Conservation (phyloP, 2,888 invertebrate genomes). For the Acronicta aceris region DNA sequence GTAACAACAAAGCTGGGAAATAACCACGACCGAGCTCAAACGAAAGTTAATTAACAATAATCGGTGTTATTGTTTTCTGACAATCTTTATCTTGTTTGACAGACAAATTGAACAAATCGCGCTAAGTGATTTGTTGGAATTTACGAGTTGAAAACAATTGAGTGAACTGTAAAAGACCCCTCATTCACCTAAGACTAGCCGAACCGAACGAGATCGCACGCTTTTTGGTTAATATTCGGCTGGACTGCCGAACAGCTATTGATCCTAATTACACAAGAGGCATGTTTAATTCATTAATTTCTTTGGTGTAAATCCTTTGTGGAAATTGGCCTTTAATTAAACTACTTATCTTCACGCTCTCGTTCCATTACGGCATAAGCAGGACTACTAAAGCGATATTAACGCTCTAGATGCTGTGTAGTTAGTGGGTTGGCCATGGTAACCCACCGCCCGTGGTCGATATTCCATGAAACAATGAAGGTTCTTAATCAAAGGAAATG, state of each 20-base stretch:
- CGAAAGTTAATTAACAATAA: conserved; percentile 57
- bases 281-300: conserved; percentile 35
- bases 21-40: conserved; percentile 34
- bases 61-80: conserved; percentile 55
- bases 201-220: conserved; percentile 26
- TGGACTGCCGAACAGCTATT: conserved; percentile 39
- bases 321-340: conserved; percentile 22
- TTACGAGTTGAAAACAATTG: conserved; percentile 48
- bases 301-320: conserved; percentile 24
- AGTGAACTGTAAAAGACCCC: conserved; percentile 49
- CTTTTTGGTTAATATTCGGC: conserved; percentile 37
- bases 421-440: neutral
- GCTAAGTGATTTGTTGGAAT: conserved; percentile 52
- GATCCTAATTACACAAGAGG: conserved; percentile 36
- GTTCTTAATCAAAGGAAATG: neutral
- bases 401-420: conserved; percentile 4
- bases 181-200: conserved; percentile 42
- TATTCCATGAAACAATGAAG: conserved; percentile 1
- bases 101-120: conserved; percentile 53
- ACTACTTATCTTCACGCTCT: conserved; percentile 16
- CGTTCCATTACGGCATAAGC: conserved; percentile 19
- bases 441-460: neutral
- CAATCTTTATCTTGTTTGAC: conserved; percentile 57
- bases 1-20: conserved; percentile 37
- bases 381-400: conserved; percentile 1